Base-by-base conservation (phyloP, 2,113 vertebrate species). In the Leptobrachium leishanense region DNA sequence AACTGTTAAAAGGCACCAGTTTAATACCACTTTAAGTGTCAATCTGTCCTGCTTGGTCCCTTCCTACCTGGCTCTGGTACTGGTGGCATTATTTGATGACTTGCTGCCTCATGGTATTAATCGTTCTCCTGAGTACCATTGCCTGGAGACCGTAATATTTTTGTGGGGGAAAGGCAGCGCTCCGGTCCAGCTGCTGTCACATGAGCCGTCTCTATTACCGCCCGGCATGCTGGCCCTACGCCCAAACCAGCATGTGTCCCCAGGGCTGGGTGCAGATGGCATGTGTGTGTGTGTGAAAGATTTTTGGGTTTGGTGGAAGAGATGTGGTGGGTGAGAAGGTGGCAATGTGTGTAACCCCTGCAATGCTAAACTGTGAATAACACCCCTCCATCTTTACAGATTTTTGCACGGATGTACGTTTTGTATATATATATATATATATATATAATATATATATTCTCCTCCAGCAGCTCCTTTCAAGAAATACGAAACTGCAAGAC, bases 211-310 rank as follows among this genome's bases (percentile, higher is more conserved):
- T 90, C 87, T 86, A 85, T 87, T 85, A 83, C 87, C 85, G 86
- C 87, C 84, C 88, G 91, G 84, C 85, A 68, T 84, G 80, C 87
- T 94, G 93, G 94, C 91, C 84, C 80, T 39, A 13, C 1, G 89
- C 92, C 91, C 67, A 74, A 9, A 43, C 83, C 86, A 84, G 84
- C 86, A 65, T 72, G 67, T 81, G 85, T 79, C 83, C 69, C 86
- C 84, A 54, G 78, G 73, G 84, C 88, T 84, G 71, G 86, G 83
- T 94, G 90, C 92, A 92, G 88, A 92, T 90, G 90, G 90, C 90
- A 90, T 91, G 89, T 84, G 82, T 78, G 84, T 68, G 89, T 84
- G 82, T 78, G 84, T 68, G 89, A 91, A 87, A 84, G 88, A 81
- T 88, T 89, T 81, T 73, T 81, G 69, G 54, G 79, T 68, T 81